phyloP scores from a whole-genome alignment of 2,888 invertebrate genomes.

The Mesorhabditis sp. region DNA sequence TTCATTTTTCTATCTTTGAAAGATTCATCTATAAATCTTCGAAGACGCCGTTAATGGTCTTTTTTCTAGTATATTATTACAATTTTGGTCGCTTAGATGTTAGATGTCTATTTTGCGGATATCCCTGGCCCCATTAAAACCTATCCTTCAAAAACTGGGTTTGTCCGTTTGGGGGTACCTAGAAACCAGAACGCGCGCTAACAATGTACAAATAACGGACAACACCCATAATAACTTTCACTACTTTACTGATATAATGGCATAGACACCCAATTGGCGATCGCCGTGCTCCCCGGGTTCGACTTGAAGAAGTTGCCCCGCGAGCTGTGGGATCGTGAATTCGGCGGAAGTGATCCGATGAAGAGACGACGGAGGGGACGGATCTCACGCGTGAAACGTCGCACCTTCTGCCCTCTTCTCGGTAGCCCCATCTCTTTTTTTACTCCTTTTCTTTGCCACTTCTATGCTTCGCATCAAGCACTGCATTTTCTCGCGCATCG shows the following conservation, averaged over 20 bases:
- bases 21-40: too few species aligned
- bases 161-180: too few species aligned
- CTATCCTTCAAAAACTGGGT: too few species aligned
- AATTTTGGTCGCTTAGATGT: too few species aligned
- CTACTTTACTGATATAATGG: neutral
- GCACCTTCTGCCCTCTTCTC: conserved; percentile 4
- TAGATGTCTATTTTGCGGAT: too few species aligned
- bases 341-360: neutral
- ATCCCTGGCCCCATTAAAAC: too few species aligned
- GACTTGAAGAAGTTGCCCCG: conserved; percentile 4
- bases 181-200: too few species aligned
- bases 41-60: too few species aligned
- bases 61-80: too few species aligned
- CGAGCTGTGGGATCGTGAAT: conserved; percentile 5
- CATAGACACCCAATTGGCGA: neutral
- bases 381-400: neutral
- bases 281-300: neutral
- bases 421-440: neutral
- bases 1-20: too few species aligned
- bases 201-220: too few species aligned
- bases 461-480: neutral
- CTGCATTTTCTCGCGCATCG: neutral
- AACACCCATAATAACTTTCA: neutral
- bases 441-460: too few species aligned
- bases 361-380: neutral